Percentiles rank a stretch among this genome's conserved stretches.
phyloP scores from a whole-genome alignment of 2,113 vertebrate species.

The Rutilus rutilus region DNA sequence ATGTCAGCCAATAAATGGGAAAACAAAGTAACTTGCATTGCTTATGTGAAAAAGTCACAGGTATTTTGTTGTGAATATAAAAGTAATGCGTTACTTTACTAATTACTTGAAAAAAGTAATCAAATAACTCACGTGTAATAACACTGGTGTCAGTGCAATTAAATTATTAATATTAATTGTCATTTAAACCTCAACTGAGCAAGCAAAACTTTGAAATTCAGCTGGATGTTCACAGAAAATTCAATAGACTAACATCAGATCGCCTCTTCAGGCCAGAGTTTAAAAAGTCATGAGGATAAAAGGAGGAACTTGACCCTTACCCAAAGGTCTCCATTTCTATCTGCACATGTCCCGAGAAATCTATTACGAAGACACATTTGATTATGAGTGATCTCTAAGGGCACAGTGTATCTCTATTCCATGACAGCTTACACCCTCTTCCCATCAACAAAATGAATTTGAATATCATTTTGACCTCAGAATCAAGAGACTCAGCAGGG shows the following conservation, averaged over 20 bases:
- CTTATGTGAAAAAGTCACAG: no score
- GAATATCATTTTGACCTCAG: conserved; percentile 26
- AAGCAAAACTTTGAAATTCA: neutral
- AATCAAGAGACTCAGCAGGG: conserved; percentile 20
- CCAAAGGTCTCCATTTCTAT: neutral
- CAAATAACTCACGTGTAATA: no score
- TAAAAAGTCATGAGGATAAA: neutral
- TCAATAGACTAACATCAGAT: neutral
- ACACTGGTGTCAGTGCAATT: no score
- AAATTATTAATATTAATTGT: no score
- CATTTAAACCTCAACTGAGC: no score
- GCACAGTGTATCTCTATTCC: neutral
- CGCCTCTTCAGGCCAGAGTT: neutral
- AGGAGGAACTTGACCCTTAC: neutral
- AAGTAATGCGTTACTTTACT: no score
- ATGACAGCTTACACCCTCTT: conserved; percentile 9
- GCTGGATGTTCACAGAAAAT: neutral
- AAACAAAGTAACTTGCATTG: no score
- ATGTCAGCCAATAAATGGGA: no score
- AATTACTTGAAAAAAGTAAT: no score
- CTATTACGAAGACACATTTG: neutral
- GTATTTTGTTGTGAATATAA: no score
- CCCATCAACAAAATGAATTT: neutral
- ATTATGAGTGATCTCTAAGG: neutral
- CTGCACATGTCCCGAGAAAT: neutral